phyloP scores from a whole-genome alignment of 92 coral and sea anemone species.

The Metridium senile region DNA sequence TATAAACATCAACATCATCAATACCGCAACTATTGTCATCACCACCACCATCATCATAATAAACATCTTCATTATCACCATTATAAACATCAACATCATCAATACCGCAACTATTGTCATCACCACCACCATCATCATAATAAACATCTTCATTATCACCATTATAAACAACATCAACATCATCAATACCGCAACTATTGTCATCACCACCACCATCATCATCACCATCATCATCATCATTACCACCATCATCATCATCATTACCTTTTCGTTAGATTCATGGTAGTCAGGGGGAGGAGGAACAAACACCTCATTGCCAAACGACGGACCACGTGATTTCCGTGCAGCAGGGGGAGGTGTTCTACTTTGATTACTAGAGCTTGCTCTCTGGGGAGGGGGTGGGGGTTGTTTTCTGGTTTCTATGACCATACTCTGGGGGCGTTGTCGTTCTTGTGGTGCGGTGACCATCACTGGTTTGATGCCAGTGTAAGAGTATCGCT shows the following conservation, averaged over 20 bases:
- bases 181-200: background rate
- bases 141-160: background rate
- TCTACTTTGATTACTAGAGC: slow-evolving; percentile 31
- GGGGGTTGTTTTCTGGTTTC: slow-evolving; percentile 35
- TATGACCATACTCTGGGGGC: slow-evolving; percentile 66
- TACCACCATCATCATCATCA: background rate
- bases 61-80: background rate
- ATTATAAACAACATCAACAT: background rate
- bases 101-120: background rate
- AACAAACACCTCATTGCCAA: slow-evolving; percentile 46
- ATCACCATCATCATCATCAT: background rate
- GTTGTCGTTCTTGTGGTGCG: slow-evolving; percentile 64
- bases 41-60: background rate
- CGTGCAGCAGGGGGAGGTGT: slow-evolving; percentile 29
- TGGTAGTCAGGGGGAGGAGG: slow-evolving; percentile 79
- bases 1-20: background rate
- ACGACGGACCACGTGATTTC: slow-evolving; percentile 39
- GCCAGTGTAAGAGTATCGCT: slow-evolving; percentile 25
- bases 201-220: background rate
- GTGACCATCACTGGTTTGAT: slow-evolving; percentile 39
- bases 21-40: background rate
- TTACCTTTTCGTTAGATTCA: slow-evolving; percentile 6
- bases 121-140: background rate
- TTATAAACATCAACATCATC: background rate
- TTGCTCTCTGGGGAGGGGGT: slow-evolving; percentile 3